These are phyloP conservation scores for Alethe castanea DNA, from an alignment of 2,113 vertebrate genomes.

Conservation along the genomic window DNA sequence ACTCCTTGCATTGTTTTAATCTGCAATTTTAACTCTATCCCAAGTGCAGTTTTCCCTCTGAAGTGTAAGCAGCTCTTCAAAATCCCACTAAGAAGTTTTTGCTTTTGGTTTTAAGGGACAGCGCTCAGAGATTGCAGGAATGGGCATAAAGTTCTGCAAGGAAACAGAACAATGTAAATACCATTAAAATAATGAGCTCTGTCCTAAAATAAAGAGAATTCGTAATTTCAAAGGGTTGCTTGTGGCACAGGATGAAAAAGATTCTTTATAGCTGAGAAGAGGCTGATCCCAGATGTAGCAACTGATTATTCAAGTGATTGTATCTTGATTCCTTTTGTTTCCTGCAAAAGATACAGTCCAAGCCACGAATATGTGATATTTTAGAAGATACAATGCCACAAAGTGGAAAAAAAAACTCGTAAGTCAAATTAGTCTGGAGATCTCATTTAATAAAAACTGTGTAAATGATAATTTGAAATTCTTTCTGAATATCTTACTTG, in stretches of 20 bases:
- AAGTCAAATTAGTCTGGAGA: background rate
- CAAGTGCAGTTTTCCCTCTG: background rate
- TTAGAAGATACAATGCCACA: background rate
- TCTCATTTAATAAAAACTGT: background rate
- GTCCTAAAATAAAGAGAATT: background rate
- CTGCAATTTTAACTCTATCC: background rate
- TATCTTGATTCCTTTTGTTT: background rate
- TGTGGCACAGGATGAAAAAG: background rate
- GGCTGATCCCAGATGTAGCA: background rate
- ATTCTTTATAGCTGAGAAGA: constrained; percentile 13
- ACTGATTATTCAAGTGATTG: background rate
- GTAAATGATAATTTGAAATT: background rate
- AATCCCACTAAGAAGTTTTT: background rate
- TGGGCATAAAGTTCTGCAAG: background rate
- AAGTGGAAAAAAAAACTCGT: background rate
- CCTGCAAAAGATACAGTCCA: background rate
- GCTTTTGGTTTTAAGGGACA: background rate
- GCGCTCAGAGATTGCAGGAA: background rate
- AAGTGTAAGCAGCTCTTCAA: background rate
- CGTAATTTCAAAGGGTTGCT: background rate
- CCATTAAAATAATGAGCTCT: background rate
- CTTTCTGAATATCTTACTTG: background rate
- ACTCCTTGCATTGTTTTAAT: background rate
- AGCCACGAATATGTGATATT: background rate
- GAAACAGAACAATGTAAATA: background rate